phyloP scores from a whole-genome alignment of 2,113 vertebrate species.

The Ceuthmochares aereus region DNA sequence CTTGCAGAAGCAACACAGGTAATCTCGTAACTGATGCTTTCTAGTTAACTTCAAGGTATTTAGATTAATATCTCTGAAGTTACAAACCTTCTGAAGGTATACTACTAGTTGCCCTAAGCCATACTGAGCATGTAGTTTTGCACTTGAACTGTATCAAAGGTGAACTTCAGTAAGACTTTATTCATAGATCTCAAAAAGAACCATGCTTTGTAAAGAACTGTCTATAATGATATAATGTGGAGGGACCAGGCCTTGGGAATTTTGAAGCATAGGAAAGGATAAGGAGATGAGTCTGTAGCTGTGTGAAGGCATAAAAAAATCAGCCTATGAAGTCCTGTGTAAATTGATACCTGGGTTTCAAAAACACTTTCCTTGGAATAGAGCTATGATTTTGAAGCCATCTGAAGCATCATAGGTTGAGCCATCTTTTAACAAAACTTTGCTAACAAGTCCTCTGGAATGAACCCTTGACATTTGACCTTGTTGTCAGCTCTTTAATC shows the following conservation, averaged over 20 bases:
- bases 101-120: neutral
- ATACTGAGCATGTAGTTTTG: neutral
- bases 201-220: neutral
- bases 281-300: neutral
- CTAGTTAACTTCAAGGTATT: neutral
- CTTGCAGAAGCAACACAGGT: constrained; percentile 94
- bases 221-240: neutral
- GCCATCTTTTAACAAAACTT: neutral
- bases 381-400: neutral
- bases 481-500: neutral
- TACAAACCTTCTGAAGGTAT: constrained; percentile 6
- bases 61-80: neutral
- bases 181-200: neutral
- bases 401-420: neutral
- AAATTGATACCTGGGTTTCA: neutral
- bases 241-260: neutral
- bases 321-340: neutral
- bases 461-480: neutral
- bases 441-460: neutral
- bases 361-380: neutral
- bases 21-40: neutral
- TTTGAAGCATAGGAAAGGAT: neutral
- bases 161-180: neutral
- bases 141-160: neutral
- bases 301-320: neutral